Evolutionary conservation across 2,113 vertebrate genomes (phyloP).

Genomic region (Trichomycterus rosablanca): DNA sequence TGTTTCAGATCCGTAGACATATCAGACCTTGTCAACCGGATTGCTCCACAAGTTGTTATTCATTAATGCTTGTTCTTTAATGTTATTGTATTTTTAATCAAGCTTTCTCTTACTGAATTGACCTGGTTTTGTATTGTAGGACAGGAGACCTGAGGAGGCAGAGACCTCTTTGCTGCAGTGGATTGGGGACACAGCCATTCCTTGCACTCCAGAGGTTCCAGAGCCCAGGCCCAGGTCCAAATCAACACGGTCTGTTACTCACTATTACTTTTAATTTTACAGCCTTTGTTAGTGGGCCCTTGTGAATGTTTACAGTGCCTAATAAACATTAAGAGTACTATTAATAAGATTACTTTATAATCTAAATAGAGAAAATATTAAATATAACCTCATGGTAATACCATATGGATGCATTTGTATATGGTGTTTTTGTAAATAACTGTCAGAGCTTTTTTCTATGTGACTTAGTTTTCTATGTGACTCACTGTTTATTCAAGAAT

Average conservation of each 20-base stretch:
- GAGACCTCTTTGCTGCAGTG: constrained; percentile 80
- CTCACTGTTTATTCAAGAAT: no score
- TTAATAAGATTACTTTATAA: no score
- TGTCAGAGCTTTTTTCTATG: no score
- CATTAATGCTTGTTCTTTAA: neutral
- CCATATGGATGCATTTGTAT: no score
- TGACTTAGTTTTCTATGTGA: no score
- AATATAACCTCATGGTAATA: no score
- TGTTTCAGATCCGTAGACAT: constrained; percentile 69
- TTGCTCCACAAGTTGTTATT: constrained; percentile 84
- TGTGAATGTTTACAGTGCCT: no score
- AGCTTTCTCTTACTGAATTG: neutral
- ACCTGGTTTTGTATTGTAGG: constrained; percentile 56
- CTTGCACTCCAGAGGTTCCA: constrained; percentile 78
- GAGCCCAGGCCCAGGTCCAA: constrained; percentile 66
- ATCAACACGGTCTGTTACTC: constrained; percentile 65
- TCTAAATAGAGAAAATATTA: no score
- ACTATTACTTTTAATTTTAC: no score
- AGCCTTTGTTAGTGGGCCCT: no score
- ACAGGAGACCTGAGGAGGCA: constrained; percentile 64
- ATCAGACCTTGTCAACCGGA: constrained; percentile 87
- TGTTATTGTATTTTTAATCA: neutral
- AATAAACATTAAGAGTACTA: no score
- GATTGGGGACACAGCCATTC: constrained; percentile 88
- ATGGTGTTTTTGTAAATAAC: no score